These are phyloP conservation scores for Nilaparvata lugens DNA, from an alignment of 1,140 invertebrate genomes.

Conservation along the genomic window DNA sequence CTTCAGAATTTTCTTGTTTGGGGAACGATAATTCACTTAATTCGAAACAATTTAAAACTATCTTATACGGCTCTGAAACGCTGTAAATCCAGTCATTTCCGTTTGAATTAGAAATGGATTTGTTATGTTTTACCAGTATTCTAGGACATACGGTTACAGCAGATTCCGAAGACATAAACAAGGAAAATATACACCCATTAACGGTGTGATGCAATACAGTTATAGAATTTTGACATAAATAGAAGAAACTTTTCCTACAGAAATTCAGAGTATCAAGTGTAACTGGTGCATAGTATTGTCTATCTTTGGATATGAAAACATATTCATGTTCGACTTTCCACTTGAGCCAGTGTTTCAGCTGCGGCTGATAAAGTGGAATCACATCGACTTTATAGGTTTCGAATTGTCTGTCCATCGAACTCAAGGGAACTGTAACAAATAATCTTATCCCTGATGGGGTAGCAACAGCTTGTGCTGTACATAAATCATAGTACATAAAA, in stretches of 20 bases:
- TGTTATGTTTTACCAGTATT: neutral
- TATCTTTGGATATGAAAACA: neutral
- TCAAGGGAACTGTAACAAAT: neutral
- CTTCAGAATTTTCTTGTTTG: no score
- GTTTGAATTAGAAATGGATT: neutral
- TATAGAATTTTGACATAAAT: constrained; percentile 1
- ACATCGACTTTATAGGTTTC: neutral
- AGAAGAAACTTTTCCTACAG: neutral
- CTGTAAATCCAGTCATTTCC: neutral
- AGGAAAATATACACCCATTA: neutral
- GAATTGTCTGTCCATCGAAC: neutral
- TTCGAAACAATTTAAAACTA: no score
- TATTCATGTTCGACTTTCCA: neutral
- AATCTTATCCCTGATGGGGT: neutral
- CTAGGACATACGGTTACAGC: neutral
- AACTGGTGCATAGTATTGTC: constrained; percentile 1
- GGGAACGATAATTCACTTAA: no score
- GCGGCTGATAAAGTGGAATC: neutral
- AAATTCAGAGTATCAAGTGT: neutral
- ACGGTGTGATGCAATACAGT: neutral
- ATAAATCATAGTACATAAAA: no score
- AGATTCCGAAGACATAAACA: neutral
- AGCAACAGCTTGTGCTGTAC: neutral
- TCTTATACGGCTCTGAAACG: no score
- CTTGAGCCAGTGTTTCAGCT: constrained; percentile 1